Base-by-base conservation (phyloP, 2,797 vertebrate genomes). In the Anomalospiza imberbis region DNA sequence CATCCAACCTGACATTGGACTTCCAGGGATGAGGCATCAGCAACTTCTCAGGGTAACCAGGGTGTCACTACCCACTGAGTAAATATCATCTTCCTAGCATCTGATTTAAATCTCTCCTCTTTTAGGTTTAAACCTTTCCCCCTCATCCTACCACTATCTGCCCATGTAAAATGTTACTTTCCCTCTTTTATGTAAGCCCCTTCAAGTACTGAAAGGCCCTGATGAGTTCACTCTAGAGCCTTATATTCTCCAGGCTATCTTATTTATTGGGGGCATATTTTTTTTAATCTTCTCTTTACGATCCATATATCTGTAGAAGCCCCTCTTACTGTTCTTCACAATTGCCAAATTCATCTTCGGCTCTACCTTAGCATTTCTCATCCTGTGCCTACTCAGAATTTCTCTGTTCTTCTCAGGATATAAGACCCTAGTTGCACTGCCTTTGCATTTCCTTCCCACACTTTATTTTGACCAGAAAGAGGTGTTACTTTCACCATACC, bases 181-280 rank as follows among this genome's bases (percentile, higher is more conserved):
- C 13, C 34, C 20, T 47, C 4, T n/a, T 54, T 47, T 31, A 10
- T 25, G 28, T n/a, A 47, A 47, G 9, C 20, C 20, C 4, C 16
- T 34, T n/a, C 13, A 61, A 40, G 31, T 54, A 40, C 34, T 40
- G 17, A 61, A 54, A 54, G 48, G 4, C 7, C 11, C 10, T 1
- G 1, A 8, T n/a, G 48, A 54, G 17, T 31, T 77, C 12, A 40
- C 6, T 54, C 34, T 61, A 29, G 20, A 62, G 2, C 5, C 17
- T 54, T 62, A 15, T 31, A 13, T 47, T 47, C 9, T 62, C 20
- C 25, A 61, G 40, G 9, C 3, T n/a, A 25, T 34, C 15, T 70
- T 61, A 47, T 61, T 70, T 79, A 47, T 42, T 0, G 0, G 1
- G 3, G 8, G 2, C 2, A 42, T 50, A 25, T 12, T 40, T 48